Evolutionary conservation across 2,888 invertebrate genomes (phyloP), one percentile per base, ranked within the genome.

Genomic region (Cotesia congregata): DNA sequence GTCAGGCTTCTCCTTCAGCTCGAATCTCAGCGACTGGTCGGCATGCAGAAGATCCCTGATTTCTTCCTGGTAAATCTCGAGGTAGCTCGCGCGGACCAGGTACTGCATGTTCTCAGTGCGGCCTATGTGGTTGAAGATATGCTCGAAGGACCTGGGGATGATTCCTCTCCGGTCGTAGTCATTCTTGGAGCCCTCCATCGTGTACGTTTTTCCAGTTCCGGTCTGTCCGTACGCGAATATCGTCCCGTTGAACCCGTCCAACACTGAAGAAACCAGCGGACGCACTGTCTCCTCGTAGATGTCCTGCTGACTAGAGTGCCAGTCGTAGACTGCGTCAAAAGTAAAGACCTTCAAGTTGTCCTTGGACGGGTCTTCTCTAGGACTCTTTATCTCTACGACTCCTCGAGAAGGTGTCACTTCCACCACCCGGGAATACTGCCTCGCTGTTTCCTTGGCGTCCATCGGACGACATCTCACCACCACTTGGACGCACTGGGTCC

Each of bases 211-310:
- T 72, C 98, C 99, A 0, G 99, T 98, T 79, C 99, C 99, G 0
- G 99, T 99, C 91, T 99, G 99, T 0, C 99, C 99, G 90, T 99
- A 99, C 0, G 99, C 99, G 91, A 99, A 99, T 83, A 99, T 98
- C 84, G 99, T 99, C 12, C 99, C 98, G 90, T 99, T 99, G 90
- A 98, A 99, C 1, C 99, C 99, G 87, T 97, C 95, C 79, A 99
- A 92, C 5, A 99, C 99, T 0, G 97, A 97, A 80, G 97, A 94
- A 30, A 99, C 97, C 84, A 99, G 90, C 0, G 98, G 97, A 69
- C 97, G 93, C 75, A 99, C 98, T 82, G 97, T 97, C 90, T 99
- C 98, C 89, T 98, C 97, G 91, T 99, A 99, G 39, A 99, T 91
- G 82, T 96, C 96, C 86, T 95, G 94, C 89, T 99, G 99, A 83